Percentiles rank a stretch among this genome's conserved stretches.
phyloP scores from a whole-genome alignment of 2,113 vertebrate genomes.

The Oryzias curvinotus region DNA sequence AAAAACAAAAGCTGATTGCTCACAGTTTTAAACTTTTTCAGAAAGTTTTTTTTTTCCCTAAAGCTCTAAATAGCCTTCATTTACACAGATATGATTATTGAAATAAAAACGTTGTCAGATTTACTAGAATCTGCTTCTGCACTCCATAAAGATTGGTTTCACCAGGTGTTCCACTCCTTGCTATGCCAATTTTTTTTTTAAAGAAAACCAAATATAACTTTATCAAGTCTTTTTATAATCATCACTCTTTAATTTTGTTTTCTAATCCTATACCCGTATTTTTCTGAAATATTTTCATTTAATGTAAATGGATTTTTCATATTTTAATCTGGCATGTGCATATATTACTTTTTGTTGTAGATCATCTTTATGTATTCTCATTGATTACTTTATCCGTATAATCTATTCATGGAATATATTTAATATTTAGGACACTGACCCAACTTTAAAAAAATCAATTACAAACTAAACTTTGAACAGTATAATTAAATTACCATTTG shows the following conservation, averaged over 20 bases:
- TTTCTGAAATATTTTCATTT: not conserved
- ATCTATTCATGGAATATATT: conserved; percentile 1
- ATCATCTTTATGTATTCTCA: conserved; percentile 12
- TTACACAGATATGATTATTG: no score
- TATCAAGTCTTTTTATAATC: not conserved
- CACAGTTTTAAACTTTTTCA: no score
- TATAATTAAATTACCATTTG: not conserved
- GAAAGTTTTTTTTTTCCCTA: no score
- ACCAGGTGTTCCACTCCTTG: no score
- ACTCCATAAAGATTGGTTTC: no score
- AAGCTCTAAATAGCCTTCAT: no score
- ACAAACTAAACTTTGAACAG: conserved; percentile 3
- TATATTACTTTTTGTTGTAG: conserved; percentile 16
- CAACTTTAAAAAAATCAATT: conserved; percentile 2
- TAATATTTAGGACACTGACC: conserved; percentile 12
- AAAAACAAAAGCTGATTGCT: no score
- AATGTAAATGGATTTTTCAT: not conserved
- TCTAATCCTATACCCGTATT: conserved; percentile 1
- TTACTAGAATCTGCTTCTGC: no score
- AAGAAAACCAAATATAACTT: no score
- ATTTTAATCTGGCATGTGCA: conserved; percentile 1
- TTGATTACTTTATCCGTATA: conserved; percentile 5
- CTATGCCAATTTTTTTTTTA: no score
- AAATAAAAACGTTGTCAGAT: no score
- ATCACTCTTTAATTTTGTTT: conserved; percentile 8